Percentiles rank a stretch among this genome's conserved stretches.
phyloP scores from a whole-genome alignment of 2,888 invertebrate species.

The Nasonovia ribisnigri region DNA sequence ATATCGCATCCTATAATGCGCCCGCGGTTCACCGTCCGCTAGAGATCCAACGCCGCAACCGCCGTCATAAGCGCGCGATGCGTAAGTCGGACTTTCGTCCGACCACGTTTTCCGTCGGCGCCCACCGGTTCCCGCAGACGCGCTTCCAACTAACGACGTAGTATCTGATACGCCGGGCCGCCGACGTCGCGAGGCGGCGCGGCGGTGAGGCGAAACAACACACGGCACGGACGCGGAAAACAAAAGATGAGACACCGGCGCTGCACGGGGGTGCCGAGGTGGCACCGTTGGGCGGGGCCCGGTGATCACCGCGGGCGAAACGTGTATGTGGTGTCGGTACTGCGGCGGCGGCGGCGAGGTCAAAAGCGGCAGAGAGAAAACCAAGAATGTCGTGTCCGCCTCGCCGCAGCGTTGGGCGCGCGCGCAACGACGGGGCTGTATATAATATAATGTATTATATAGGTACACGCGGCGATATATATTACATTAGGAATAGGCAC shows the following conservation, averaged over 20 bases:
- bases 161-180: background rate
- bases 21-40: background rate
- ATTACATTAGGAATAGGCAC: background rate
- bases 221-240: slow-evolving; percentile 35
- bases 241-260: slow-evolving; percentile 61
- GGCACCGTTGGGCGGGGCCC: slow-evolving; percentile 64
- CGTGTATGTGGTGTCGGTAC: slow-evolving; percentile 42
- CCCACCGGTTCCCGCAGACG: background rate
- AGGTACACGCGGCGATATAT: background rate
- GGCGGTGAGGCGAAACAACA: slow-evolving; percentile 28
- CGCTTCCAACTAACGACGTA: no score
- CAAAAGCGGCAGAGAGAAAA: slow-evolving; percentile 61
- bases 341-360: slow-evolving; percentile 58
- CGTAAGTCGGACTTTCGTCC: background rate
- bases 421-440: slow-evolving; percentile 34
- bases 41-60: background rate
- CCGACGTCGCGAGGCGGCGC: background rate
- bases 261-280: slow-evolving; percentile 63
- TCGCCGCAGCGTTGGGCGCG: slow-evolving; percentile 42
- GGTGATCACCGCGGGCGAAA: slow-evolving; percentile 60
- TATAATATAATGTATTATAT: background rate
- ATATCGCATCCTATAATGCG: background rate
- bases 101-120: background rate
- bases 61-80: background rate
- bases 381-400: slow-evolving; percentile 59